These are phyloP conservation scores for Apodemia zela DNA, from an alignment of 2,888 invertebrate genomes.

Conservation along the genomic window DNA sequence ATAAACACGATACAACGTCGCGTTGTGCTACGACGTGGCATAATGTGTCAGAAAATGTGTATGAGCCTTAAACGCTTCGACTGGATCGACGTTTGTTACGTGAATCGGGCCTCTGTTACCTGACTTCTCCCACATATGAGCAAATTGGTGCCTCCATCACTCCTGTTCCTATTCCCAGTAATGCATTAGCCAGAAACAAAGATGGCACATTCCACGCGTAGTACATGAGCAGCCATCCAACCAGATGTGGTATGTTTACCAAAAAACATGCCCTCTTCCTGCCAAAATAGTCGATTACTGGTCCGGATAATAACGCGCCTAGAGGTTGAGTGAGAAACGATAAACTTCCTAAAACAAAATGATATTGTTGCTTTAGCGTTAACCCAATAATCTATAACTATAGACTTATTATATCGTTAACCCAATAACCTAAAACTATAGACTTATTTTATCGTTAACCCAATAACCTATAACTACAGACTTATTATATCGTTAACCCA, in stretches of 20 bases:
- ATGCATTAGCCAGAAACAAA: constrained; percentile 68
- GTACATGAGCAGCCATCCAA: constrained; percentile 78
- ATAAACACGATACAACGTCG: too few relatives aligned
- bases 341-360: constrained; percentile 68
- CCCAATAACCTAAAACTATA: too few relatives aligned
- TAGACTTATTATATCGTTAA: neutral
- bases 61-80: too few relatives aligned
- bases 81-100: too few relatives aligned
- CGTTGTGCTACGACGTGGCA: too few relatives aligned
- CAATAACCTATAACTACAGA: too few relatives aligned
- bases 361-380: neutral
- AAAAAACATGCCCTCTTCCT: constrained; percentile 76
- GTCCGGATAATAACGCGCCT: constrained; percentile 77
- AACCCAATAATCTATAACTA: neutral
- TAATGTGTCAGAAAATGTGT: too few relatives aligned
- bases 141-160: constrained; percentile 81
- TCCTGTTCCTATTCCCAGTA: constrained; percentile 78
- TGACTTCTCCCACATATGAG: constrained; percentile 80
- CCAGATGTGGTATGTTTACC: constrained; percentile 76
- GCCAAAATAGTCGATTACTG: constrained; percentile 76
- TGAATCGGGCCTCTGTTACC: too few relatives aligned
- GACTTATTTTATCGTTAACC: too few relatives aligned
- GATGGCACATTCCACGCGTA: constrained; percentile 62
- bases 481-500: too few relatives aligned
- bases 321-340: constrained; percentile 78